Evolutionary conservation across 2,797 vertebrate genomes (phyloP), one percentile per base, ranked within the genome.

Genomic region (Kryptopterus vitreolus): DNA sequence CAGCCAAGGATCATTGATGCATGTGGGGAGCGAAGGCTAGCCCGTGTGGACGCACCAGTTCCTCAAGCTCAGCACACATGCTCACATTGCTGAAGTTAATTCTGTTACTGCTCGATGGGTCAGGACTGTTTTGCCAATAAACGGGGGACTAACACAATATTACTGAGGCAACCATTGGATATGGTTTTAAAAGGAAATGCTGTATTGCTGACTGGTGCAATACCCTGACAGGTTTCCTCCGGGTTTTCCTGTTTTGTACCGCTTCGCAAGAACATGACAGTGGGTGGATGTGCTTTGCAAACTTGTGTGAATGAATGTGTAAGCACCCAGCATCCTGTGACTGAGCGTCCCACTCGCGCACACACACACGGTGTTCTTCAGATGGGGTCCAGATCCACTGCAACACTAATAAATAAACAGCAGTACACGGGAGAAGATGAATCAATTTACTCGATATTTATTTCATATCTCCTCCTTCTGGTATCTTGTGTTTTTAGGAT

Each of bases 401-500:
- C 7, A 57, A n/a, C 22, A 10, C 55, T 50, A 24, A 18, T 4
- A 1, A 69, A 16, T 50, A 3, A 43, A 66, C 43, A 66, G 35
- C 5, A 66, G 63, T 66, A 43, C 38, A 43, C 10, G n/a, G 26
- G 38, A 46, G 20, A 65, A 65, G 38, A 10, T 43, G 38, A 43
- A 43, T 68, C 3, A 24, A 26, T 69, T n/a, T 15, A 59, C 7
- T 38, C n/a, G n/a, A 12, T 38, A 5, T 65, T 13, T 69, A 50
- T 29, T 69, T 26, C 43, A 68, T 18, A 46, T 35, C 12, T 66
- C 22, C n/a, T 55, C 12, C 9, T 7, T 10, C 9, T 80, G 35
- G 82, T 18, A 5, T 65, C 29, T 29, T 71, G 1, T 80, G 35
- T 84, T 63, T n/a, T 66, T 87, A 99, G 98, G 89, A 97, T 99